These are phyloP conservation scores for Lagorchestes hirsutus DNA, from an alignment of 2,797 vertebrate genomes.

Conservation along the genomic window DNA sequence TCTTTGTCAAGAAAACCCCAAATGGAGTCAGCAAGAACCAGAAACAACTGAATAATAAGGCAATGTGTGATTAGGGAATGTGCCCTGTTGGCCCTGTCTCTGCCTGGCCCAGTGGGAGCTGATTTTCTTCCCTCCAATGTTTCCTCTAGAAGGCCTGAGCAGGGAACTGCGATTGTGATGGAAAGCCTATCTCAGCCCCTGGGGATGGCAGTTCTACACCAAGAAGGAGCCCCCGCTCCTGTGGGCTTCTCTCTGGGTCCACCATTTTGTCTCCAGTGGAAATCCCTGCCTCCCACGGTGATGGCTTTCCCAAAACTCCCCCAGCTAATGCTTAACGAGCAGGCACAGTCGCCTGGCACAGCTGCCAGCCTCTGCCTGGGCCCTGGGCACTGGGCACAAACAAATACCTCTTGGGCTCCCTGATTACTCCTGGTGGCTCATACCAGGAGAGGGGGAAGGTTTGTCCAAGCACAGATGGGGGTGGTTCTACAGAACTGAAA, in stretches of 20 bases:
- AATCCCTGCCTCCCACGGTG: conserved; percentile 4
- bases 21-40: background rate
- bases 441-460: background rate
- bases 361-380: background rate
- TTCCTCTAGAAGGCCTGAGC: background rate
- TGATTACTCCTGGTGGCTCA: rapidly evolving
- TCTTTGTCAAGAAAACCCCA: background rate
- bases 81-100: background rate
- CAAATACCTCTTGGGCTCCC: background rate
- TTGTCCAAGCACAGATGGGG: too few relatives aligned
- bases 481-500: conserved; percentile 4
- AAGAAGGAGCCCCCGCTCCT: background rate
- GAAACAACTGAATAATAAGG: background rate
- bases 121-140: background rate
- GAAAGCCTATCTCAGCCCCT: background rate
- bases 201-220: background rate
- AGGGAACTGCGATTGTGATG: background rate
- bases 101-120: background rate
- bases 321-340: background rate
- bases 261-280: background rate
- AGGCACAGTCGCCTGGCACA: background rate
- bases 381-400: background rate
- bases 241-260: background rate
- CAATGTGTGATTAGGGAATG: background rate
- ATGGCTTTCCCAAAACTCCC: conserved; percentile 34